Evolutionary conservation across 2,888 invertebrate species (phyloP).

Genomic region (Drosophila lacicola): DNA sequence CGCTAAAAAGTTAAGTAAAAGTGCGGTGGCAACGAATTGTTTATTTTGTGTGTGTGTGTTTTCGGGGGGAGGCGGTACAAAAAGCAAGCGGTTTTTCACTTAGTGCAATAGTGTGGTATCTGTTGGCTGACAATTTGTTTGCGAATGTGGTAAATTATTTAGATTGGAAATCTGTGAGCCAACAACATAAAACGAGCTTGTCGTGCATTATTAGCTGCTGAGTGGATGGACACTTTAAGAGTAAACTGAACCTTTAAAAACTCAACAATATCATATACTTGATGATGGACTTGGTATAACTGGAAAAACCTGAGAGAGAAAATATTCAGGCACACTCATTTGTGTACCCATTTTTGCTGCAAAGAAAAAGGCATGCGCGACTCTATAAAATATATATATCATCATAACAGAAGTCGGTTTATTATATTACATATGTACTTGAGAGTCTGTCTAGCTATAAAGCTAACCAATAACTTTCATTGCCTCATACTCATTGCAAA

Average conservation of each 20-base stretch:
- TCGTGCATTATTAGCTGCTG: slow-evolving; percentile 5
- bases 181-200: slow-evolving; percentile 7
- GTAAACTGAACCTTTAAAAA: not conserved
- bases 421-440: too few species aligned
- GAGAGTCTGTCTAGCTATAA: too few species aligned
- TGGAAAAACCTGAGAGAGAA: not conserved
- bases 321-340: not conserved
- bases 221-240: not conserved
- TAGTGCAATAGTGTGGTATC: slow-evolving; percentile 11
- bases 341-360: too few species aligned
- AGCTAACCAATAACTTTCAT: too few species aligned
- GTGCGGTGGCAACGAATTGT: slow-evolving; percentile 56
- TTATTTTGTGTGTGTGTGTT: slow-evolving; percentile 55
- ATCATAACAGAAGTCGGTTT: too few species aligned
- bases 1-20: slow-evolving; percentile 53
- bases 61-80: not conserved
- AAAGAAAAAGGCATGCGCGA: too few species aligned
- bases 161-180: slow-evolving; percentile 59
- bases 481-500: too few species aligned
- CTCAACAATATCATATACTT: not conserved
- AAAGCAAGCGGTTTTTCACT: not conserved
- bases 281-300: not conserved
- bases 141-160: slow-evolving; percentile 74
- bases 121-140: slow-evolving; percentile 43
- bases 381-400: too few species aligned